phyloP scores from a whole-genome alignment of 1,140 invertebrate species.

The Callitettix versicolor region DNA sequence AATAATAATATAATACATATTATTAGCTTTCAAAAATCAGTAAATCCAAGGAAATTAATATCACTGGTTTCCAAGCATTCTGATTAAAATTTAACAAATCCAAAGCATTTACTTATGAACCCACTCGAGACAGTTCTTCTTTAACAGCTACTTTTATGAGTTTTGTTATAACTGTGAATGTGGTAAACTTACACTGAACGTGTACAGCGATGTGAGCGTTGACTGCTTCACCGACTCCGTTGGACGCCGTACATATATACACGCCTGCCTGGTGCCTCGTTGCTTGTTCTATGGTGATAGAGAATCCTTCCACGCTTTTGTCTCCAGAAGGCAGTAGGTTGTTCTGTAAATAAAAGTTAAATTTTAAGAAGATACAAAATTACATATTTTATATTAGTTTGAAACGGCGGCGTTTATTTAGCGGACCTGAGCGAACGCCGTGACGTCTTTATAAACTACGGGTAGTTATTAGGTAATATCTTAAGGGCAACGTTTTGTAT shows the following conservation, averaged over 20 bases:
- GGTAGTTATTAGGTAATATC: no score
- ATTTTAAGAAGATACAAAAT: no score
- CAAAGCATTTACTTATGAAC: no score
- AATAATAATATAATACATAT: no score
- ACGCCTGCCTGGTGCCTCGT: conserved; percentile 45
- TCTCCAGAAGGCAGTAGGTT: conserved; percentile 50
- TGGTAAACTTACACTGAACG: conserved; percentile 43
- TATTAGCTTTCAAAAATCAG: no score
- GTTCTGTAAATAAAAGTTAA: conserved; percentile 30
- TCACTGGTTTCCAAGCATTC: no score
- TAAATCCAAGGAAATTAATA: no score
- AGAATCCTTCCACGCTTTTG: conserved; percentile 24
- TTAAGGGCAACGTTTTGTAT: no score
- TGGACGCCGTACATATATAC: conserved; percentile 50
- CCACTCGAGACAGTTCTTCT: no score
- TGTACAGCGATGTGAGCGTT: conserved; percentile 44
- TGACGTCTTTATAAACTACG: no score
- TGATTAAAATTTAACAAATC: no score
- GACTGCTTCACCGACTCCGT: conserved; percentile 47
- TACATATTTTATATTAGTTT: not conserved
- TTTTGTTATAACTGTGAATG: not conserved
- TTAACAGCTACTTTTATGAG: no score
- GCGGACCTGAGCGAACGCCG: not conserved
- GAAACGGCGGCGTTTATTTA: not conserved
- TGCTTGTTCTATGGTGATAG: conserved; percentile 29